Base-by-base conservation (phyloP, 1,140 invertebrate species). In the Monochamus saltuarius region DNA sequence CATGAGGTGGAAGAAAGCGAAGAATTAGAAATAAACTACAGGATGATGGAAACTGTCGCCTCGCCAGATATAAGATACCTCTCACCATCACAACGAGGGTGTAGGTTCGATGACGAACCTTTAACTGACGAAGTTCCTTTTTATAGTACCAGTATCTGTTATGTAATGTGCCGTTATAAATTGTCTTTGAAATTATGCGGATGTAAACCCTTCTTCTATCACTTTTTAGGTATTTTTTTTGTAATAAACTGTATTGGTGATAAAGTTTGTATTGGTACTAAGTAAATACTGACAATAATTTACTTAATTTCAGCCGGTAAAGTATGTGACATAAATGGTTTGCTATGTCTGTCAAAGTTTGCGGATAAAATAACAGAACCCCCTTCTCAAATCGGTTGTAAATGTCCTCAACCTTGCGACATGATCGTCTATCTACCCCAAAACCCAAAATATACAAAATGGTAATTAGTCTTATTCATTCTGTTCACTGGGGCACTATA, bases 121-220 rank as follows among this genome's bases (percentile, higher is more conserved):
- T 68, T 80, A 14, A 76, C 72, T 4, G 60, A 68, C 7, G 68
- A 77, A 14, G 70, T 83, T 9, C 74, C 79, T 69, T 75, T 79
- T 4, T 83, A 82, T 61, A 82, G 80, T 56, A 76, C 70, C 0
- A 77, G 77, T 43, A 73, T 80, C 3, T 84, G 82, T 52, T 74
- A 79, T 4, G 74, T 78, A 40, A 56, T 71, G 3, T 84, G 82
- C 64, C 67, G 80, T 42, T 77, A 77, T 59, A 69, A 66, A 35
- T 58, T 81, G 9, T 77, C 80, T 3, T 40, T 78, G 40, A 68
- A 79, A 37, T 57, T 78, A 2, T 83, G 82, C 58, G 78, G 79
- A 11, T 84, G 83, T 66, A 72, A 70, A 50, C 82, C 82, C 1
- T 82, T 80, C 61, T 82, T 83, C 58, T 82, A 83, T 55, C 74